These are phyloP conservation scores for Tympanuchus pallidicinctus DNA, from an alignment of 2,113 vertebrate species.

Conservation along the genomic window DNA sequence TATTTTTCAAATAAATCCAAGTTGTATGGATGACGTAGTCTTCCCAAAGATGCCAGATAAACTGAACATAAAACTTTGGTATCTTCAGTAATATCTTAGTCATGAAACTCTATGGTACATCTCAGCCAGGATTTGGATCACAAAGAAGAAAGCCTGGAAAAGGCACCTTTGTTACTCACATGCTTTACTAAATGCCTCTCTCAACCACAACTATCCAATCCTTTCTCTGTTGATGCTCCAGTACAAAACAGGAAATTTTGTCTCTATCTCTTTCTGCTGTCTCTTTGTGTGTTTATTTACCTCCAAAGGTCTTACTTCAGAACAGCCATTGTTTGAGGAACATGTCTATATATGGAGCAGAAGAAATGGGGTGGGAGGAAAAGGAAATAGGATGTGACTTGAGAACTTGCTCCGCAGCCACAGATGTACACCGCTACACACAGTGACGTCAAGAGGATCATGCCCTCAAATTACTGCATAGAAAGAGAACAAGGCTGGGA, in stretches of 20 bases:
- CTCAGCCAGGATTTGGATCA: background rate
- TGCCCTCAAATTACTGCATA: background rate
- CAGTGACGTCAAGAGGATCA: background rate
- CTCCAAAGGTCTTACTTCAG: background rate
- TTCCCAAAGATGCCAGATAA: background rate
- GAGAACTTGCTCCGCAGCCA: background rate
- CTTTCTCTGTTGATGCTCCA: background rate
- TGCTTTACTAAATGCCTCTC: background rate
- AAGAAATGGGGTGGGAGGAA: background rate
- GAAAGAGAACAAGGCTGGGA: background rate
- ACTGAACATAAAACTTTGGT: accelerated
- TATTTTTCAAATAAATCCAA: background rate
- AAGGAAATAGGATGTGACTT: constrained; percentile 1
- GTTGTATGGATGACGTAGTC: background rate
- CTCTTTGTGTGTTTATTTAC: background rate
- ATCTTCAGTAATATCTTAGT: background rate
- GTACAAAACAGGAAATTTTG: background rate
- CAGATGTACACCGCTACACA: background rate
- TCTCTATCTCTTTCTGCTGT: background rate
- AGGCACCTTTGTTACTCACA: background rate
- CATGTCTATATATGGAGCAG: background rate
- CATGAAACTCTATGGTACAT: background rate
- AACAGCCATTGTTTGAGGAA: background rate
- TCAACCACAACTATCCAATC: background rate
- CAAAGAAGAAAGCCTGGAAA: background rate